Evolutionary conservation across 2,888 invertebrate species (phyloP), one percentile per base, ranked within the genome.

Genomic region (Cephus spinipes): DNA sequence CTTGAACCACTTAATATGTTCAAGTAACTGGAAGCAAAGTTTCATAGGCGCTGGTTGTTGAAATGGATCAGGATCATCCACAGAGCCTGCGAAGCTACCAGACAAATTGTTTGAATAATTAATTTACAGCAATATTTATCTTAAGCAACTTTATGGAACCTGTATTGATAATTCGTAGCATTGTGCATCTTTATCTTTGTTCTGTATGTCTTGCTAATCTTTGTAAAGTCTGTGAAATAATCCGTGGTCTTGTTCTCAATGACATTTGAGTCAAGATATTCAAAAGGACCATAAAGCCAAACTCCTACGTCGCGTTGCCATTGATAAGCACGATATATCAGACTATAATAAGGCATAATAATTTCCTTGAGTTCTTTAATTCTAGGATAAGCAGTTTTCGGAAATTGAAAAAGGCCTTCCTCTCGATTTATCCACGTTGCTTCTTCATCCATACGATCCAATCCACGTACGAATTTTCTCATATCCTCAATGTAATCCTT

Each of bases 281-380:
- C 96, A 91, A 98, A 98, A 1, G 96, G 95, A 0, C 98, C 98
- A 90, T 98, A 97, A 94, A 97, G 95, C 97, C 98, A 98, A 12
- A 97, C 96, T 85, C 95, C 95, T 87, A 95, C 95, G 85, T 96
- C 95, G 76, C 96, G 94, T 89, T 95, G 94, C 96, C 98, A 98
- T 87, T 94, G 93, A 82, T 94, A 92, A 78, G 92, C 92, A 73
- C 93, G 93, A 92, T 95, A 96, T 83, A 98, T 92, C 4, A 97
- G 92, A 69, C 92, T 93, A 77, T 96, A 94, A 90, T 96, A 96
- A 0, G 96, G 96, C 88, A 95, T 92, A 40, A 96, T 93, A 85
- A 94, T 94, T 31, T 94, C 93, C 87, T 96, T 96, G 69, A 98
- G 92, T 85, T 97, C 96, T 81, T 95, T 95, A 76, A 98, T 94